These are phyloP conservation scores for Galleria mellonella DNA, from an alignment of 1,140 invertebrate species.

Conservation along the genomic window DNA sequence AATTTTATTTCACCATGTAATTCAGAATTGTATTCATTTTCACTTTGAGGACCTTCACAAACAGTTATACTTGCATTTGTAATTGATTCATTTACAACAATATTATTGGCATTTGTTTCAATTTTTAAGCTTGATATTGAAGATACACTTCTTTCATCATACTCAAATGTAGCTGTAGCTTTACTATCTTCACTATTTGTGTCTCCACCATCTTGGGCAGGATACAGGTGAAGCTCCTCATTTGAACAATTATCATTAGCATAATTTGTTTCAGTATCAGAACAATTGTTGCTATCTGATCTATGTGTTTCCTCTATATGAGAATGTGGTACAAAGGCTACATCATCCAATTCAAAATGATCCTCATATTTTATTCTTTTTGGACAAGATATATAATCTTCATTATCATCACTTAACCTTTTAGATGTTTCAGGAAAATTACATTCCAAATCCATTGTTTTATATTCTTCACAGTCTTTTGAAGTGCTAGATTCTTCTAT, in stretches of 20 bases:
- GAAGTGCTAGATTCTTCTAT: slow-evolving; percentile 54
- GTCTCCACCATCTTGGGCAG: slow-evolving; percentile 45
- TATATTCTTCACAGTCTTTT: slow-evolving; percentile 52
- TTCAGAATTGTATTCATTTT: slow-evolving; percentile 12
- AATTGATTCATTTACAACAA: slow-evolving; percentile 30
- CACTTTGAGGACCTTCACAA: slow-evolving; percentile 26
- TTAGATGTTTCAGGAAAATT: slow-evolving; percentile 37
- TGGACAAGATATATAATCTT: slow-evolving; percentile 36
- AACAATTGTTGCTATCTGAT: slow-evolving; percentile 33
- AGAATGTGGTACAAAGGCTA: slow-evolving; percentile 39
- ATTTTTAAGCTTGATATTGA: slow-evolving; percentile 62
- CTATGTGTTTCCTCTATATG: slow-evolving; percentile 9
- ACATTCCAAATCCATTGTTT: slow-evolving; percentile 36
- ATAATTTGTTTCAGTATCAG: slow-evolving; percentile 46
- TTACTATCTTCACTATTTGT: slow-evolving; percentile 67
- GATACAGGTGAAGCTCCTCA: slow-evolving; percentile 40
- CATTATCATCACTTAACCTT: slow-evolving; percentile 50
- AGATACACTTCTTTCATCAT: slow-evolving; percentile 63
- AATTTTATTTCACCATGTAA: slow-evolving; percentile 21
- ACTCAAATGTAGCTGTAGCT: slow-evolving; percentile 60
- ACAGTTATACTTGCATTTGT: slow-evolving; percentile 21
- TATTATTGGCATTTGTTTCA: slow-evolving; percentile 45
- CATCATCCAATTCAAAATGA: slow-evolving; percentile 41
- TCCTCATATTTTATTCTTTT: slow-evolving; percentile 58
- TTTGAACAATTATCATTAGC: slow-evolving; percentile 36